These are phyloP conservation scores for Solea solea DNA, from an alignment of 2,113 vertebrate genomes.

Conservation along the genomic window DNA sequence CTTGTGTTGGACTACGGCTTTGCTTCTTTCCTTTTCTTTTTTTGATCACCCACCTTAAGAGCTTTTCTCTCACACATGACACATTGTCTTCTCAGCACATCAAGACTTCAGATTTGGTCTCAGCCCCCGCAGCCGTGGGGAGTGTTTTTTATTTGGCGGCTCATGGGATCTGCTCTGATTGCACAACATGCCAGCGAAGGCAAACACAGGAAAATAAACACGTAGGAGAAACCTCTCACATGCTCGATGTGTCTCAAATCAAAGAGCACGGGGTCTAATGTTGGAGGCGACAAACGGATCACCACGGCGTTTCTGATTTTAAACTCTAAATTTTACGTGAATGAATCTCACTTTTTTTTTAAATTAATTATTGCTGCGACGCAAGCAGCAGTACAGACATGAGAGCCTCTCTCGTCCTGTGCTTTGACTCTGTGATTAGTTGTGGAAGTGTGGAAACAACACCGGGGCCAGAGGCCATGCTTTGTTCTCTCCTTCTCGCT, in stretches of 20 bases:
- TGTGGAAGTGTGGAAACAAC: slow-evolving; percentile 62
- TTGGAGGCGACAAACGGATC: not conserved
- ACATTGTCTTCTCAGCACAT: slow-evolving; percentile 4
- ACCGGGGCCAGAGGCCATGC: slow-evolving; percentile 49
- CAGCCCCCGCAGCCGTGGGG: not conserved
- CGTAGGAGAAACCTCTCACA: not conserved
- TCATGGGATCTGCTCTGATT: slow-evolving; percentile 26
- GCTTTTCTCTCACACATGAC: not conserved
- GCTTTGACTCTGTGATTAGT: slow-evolving; percentile 41
- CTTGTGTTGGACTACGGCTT: not conserved
- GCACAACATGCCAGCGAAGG: slow-evolving; percentile 32
- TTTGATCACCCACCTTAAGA: not conserved
- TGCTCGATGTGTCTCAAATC: not conserved
- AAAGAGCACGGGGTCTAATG: slow-evolving; percentile 11
- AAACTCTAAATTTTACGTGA: slow-evolving; percentile 9
- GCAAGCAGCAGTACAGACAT: slow-evolving; percentile 8
- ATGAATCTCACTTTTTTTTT: slow-evolving; percentile 10
- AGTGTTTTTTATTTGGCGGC: not conserved
- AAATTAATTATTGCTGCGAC: slow-evolving; percentile 8
- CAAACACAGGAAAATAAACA: not conserved
- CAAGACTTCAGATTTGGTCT: slow-evolving; percentile 2
- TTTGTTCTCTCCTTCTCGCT: slow-evolving; percentile 53
- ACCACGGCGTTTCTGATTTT: not conserved
- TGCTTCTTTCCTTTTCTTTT: not conserved
- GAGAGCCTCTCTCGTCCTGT: slow-evolving; percentile 9